Percentiles rank a stretch among this genome's conserved stretches.
phyloP scores from a whole-genome alignment of 2,888 invertebrate species.

The Bugula neritina region DNA sequence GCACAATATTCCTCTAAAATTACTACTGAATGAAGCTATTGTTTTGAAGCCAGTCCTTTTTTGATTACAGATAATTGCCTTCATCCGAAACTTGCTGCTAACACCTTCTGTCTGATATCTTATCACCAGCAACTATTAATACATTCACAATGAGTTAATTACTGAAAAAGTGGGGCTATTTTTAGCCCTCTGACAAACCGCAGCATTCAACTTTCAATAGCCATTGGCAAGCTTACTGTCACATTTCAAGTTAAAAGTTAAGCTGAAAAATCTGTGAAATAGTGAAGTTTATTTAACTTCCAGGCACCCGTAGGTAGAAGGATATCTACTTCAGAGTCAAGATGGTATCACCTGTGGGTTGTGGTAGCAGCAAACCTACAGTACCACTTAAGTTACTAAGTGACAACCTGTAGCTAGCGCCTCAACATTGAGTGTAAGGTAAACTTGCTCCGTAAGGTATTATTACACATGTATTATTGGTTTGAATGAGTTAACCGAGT shows the following conservation, averaged over 20 bases:
- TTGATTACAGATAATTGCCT: constrained; percentile 18
- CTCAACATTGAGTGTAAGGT: too few relatives aligned
- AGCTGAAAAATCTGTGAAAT: background rate
- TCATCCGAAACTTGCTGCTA: background rate
- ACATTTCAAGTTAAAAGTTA: background rate
- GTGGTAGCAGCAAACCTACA: too few relatives aligned
- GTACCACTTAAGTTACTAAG: too few relatives aligned
- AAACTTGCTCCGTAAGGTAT: too few relatives aligned
- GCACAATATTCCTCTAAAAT: too few relatives aligned
- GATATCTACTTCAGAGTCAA: background rate
- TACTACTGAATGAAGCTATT: constrained; percentile 3
- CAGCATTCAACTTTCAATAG: background rate
- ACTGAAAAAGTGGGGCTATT: background rate
- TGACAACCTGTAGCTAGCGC: too few relatives aligned
- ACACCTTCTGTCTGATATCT: background rate
- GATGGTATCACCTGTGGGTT: too few relatives aligned
- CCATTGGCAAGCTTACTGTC: background rate
- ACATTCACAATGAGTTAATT: constrained; percentile 1
- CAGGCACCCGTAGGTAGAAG: background rate
- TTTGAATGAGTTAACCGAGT: too few relatives aligned
- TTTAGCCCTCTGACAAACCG: constrained; percentile 5
- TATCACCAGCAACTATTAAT: background rate
- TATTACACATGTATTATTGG: too few relatives aligned
- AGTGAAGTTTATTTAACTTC: background rate
- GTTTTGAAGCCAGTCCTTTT: constrained; percentile 6